phyloP scores from a whole-genome alignment of 1,140 invertebrate species.

The Cyclargus thomasi region DNA sequence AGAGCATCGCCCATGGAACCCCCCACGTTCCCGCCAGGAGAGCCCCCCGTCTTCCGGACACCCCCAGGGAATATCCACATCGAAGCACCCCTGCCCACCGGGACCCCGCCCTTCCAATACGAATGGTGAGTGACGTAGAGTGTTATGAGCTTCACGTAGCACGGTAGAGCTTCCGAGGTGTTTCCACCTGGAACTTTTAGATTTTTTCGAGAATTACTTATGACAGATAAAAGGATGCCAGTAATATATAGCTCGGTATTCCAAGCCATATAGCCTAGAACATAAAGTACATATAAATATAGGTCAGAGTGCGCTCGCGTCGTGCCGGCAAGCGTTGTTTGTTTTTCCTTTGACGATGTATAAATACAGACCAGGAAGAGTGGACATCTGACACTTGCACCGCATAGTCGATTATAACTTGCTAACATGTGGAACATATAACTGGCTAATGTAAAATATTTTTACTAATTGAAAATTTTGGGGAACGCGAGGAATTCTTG shows the following conservation, averaged over 20 bases:
- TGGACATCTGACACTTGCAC: conserved; percentile 37
- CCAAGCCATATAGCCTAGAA: conserved; percentile 20
- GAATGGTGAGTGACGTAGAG: conserved; percentile 46
- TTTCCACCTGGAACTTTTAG: too few species aligned
- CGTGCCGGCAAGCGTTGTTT: conserved; percentile 55
- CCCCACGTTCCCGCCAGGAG: conserved; percentile 44
- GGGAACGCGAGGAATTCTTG: background rate
- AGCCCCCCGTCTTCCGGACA: conserved; percentile 39
- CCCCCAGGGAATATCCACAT: conserved; percentile 43
- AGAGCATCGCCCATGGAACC: conserved; percentile 60
- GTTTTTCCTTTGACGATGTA: conserved; percentile 64
- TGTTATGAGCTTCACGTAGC: too few species aligned
- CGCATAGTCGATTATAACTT: background rate
- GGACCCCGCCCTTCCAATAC: conserved; percentile 54
- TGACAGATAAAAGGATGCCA: too few species aligned
- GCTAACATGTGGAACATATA: conserved; percentile 5
- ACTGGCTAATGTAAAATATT: conserved; percentile 1
- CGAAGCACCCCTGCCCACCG: conserved; percentile 43
- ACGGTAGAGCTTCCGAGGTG: background rate
- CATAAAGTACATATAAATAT: conserved; percentile 33
- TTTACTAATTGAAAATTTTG: background rate
- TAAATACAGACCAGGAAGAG: conserved; percentile 63
- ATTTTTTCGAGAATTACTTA: too few species aligned
- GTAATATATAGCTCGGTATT: too few species aligned
- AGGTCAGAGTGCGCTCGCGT: conserved; percentile 29